Evolutionary conservation across 1,140 invertebrate species (phyloP), one percentile per base, ranked within the genome.

Genomic region (Oncopodura yosiiana): DNA sequence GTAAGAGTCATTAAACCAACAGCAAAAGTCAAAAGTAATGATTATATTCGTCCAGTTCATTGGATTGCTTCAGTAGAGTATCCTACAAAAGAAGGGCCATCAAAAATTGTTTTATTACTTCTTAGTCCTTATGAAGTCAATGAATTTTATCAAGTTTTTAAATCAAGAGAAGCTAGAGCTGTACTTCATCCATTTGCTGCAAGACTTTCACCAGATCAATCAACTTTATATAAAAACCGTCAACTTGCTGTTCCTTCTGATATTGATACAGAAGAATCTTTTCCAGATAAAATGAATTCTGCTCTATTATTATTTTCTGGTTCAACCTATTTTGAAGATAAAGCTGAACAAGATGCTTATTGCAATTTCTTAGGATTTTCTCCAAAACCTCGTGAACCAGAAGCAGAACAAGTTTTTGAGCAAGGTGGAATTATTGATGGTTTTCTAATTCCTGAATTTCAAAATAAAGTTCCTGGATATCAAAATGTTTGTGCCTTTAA

Each of bases 41-140:
- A 56, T 21, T 34, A 44, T 23, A 14, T 56, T 1, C 46, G 54
- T 4, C 46, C 54, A 4, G 29, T 34, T 1, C 23, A 56, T 24
- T 56, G 45, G 45, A 18, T 34, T 41, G 18, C 45, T 16, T 30
- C 48, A 0, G 23, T 8, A 23, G 18, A 34, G 11, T 39, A 43
- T 3, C 23, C 43, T 11, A 23, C 16, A n/a, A 19, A 29, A 3
- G 12, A 19, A n/a, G 3, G 19, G 3, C 19, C 23, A 12, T 41
- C 12, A 38, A 56, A 24, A 23, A 36, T 34, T 2, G 30, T 41
- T 9, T 26, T 56, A 3, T 43, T 57, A 16, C 39, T 57, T 3
- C 23, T 60, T 0, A 60, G 58, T 53, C 58, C 52, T 2, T 60
- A 27, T 37, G 58, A 60, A 39, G 58, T 36, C 6, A 49, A 60